These are phyloP conservation scores for Oreotragus oreotragus DNA, from an alignment of 2,113 vertebrate genomes.

Conservation along the genomic window DNA sequence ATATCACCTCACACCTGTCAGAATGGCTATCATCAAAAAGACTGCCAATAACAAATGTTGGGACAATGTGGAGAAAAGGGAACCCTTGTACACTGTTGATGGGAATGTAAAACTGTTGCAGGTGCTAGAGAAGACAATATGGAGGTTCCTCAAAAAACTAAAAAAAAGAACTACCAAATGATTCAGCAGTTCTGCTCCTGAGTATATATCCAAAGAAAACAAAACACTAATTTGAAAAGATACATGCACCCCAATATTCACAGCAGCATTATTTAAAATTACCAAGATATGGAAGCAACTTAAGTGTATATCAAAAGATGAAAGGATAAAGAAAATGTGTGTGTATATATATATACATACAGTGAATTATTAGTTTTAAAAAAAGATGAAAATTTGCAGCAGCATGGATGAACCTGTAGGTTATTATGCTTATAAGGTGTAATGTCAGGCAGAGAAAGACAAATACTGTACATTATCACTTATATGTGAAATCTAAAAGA, in stretches of 20 bases:
- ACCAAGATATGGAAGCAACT: neutral
- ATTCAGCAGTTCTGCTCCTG: neutral
- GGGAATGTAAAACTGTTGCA: neutral
- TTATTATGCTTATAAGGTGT: neutral
- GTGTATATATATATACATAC: neutral
- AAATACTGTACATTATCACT: neutral
- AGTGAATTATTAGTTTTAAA: neutral
- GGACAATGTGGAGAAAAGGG: neutral
- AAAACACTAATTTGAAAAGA: neutral
- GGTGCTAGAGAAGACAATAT: neutral
- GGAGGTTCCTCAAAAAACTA: neutral
- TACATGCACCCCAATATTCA: neutral
- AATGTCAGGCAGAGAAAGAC: neutral
- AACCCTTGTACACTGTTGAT: neutral
- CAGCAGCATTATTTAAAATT: neutral
- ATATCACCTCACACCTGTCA: neutral
- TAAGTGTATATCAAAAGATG: neutral
- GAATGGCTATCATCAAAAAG: neutral
- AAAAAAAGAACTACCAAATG: neutral
- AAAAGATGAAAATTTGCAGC: neutral
- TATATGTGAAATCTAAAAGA: neutral
- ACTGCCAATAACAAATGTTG: neutral
- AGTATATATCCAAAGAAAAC: neutral
- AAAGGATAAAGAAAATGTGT: neutral
- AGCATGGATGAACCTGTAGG: neutral